Conservation (phyloP, 1,140 invertebrate genomes). For the Drosophila bocqueti region DNA sequence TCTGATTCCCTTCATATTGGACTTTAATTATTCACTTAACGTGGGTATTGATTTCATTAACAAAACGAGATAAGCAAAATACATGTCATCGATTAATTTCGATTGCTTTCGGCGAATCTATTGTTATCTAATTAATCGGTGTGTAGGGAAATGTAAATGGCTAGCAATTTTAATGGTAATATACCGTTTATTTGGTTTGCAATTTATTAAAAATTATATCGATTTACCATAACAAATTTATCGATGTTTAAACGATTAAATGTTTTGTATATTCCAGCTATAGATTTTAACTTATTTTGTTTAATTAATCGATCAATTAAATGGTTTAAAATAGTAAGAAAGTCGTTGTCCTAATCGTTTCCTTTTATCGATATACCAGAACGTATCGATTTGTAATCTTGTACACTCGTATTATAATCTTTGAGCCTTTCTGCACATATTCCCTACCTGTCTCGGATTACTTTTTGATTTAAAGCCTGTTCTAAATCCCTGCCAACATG, state of each 20-base stretch:
- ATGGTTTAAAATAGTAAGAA: no score
- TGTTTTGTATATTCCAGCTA: no score
- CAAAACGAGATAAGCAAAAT: neutral
- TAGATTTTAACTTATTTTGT: neutral
- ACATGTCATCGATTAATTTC: neutral
- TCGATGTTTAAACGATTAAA: no score
- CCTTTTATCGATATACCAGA: neutral
- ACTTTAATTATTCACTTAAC: slow-evolving; percentile 28
- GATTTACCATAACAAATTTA: no score
- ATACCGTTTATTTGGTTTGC: no score
- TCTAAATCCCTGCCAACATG: slow-evolving; percentile 32
- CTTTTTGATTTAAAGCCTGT: slow-evolving; percentile 23
- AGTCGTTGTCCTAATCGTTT: no score
- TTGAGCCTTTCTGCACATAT: slow-evolving; percentile 5
- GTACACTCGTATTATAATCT: neutral
- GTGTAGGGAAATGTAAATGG: no score
- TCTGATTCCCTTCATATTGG: slow-evolving; percentile 18
- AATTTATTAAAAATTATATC: no score
- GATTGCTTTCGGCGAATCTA: neutral
- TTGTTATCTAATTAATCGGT: neutral
- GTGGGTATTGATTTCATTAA: slow-evolving; percentile 10
- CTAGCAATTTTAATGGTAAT: no score
- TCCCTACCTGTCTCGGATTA: slow-evolving; percentile 11
- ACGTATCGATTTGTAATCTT: slow-evolving; percentile 1
- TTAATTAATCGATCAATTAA: no score